A percentile compares a stretch with the other conserved stretches of the same genome.
These are phyloP conservation scores for Nannobrachium achirus DNA, from an alignment of 2,113 vertebrate genomes.

Conservation along the genomic window DNA sequence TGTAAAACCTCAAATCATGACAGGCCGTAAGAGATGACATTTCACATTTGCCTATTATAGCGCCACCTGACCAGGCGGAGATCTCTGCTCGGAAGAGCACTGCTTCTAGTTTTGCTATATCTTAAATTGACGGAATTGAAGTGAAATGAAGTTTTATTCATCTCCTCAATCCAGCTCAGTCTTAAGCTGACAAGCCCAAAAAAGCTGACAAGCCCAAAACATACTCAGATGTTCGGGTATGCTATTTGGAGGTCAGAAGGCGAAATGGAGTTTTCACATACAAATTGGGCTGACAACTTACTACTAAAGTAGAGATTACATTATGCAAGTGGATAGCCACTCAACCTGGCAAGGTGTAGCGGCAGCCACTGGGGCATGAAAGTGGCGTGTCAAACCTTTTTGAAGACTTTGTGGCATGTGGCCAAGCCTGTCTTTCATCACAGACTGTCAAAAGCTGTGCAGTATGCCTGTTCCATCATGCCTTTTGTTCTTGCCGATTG, in stretches of 20 bases:
- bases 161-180: no score
- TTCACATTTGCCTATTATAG: no score
- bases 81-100: no score
- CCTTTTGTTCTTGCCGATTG: constrained; percentile 6
- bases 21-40: no score
- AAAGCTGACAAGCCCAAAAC: no score
- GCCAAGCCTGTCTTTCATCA: background rate
- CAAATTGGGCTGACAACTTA: background rate
- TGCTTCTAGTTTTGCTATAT: no score
- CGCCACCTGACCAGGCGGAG: no score
- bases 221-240: no score
- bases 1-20: no score
- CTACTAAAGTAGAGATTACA: background rate
- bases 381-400: constrained; percentile 1
- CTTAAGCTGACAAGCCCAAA: no score
- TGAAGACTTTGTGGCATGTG: background rate
- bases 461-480: background rate
- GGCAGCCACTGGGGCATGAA: constrained; percentile 27
- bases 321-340: constrained; percentile 6
- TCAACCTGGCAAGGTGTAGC: constrained; percentile 23
- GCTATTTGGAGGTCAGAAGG: background rate
- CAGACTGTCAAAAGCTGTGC: background rate
- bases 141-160: no score
- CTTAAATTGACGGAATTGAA: no score
- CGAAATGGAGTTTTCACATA: background rate